These are phyloP conservation scores for Allygus modestus DNA, from an alignment of 2,888 invertebrate species.

Conservation along the genomic window DNA sequence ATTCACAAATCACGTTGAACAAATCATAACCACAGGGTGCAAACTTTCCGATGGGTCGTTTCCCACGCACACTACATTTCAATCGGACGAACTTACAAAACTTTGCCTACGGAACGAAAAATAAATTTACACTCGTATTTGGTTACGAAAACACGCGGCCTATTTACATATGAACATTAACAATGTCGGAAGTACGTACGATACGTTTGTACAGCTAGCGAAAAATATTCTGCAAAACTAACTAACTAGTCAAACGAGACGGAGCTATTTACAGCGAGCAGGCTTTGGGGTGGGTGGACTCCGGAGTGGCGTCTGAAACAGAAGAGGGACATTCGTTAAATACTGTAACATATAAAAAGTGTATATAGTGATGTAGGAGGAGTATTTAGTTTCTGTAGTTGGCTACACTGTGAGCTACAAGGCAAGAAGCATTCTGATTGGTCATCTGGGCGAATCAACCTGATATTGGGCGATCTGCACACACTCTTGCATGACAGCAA, in stretches of 20 bases:
- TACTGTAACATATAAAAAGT: too few species aligned
- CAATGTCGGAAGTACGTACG: slow-evolving; percentile 22
- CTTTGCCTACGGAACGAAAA: slow-evolving; percentile 17
- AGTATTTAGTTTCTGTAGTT: too few species aligned
- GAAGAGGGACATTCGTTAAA: not conserved
- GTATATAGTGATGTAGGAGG: too few species aligned
- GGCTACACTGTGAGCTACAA: too few species aligned
- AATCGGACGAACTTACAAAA: slow-evolving; percentile 1
- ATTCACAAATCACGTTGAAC: not conserved
- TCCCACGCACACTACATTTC: not conserved
- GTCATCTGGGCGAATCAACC: too few species aligned
- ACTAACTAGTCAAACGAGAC: not conserved
- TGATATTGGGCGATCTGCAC: too few species aligned
- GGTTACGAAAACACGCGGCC: slow-evolving; percentile 32
- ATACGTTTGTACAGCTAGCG: slow-evolving; percentile 42
- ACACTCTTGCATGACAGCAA: too few species aligned
- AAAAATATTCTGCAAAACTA: slow-evolving; percentile 32
- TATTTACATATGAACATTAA: slow-evolving; percentile 51
- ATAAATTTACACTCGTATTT: not conserved
- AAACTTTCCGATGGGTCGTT: not conserved
- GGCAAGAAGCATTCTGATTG: too few species aligned
- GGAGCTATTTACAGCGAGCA: slow-evolving; percentile 36
- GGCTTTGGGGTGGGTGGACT: slow-evolving; percentile 1
- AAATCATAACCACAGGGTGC: not conserved
- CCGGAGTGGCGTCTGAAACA: not conserved